A percentile compares a stretch with the other conserved stretches of the same genome.
phyloP scores from a whole-genome alignment of 2,797 vertebrate species.

The Thamnophis elegans region DNA sequence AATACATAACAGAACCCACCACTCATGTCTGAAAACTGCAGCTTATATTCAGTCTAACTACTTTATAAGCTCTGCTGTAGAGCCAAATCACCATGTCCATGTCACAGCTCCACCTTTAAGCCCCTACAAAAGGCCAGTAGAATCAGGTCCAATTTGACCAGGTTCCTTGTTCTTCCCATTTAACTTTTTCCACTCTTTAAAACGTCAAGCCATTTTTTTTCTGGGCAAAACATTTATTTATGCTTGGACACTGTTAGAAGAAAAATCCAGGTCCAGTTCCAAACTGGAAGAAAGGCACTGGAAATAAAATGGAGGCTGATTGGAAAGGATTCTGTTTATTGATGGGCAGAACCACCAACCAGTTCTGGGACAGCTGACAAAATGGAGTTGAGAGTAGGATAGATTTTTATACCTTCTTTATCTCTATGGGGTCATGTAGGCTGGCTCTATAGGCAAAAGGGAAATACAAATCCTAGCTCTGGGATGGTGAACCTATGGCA shows the following conservation, averaged over 20 bases:
- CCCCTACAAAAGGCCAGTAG: background rate
- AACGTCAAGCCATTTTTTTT: slow-evolving; percentile 1
- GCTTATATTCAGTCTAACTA: background rate
- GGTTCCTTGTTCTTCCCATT: background rate
- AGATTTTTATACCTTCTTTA: too few relatives aligned
- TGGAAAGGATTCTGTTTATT: too few relatives aligned
- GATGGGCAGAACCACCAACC: too few relatives aligned
- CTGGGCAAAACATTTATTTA: background rate
- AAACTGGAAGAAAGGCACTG: too few relatives aligned
- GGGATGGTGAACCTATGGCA: too few relatives aligned
- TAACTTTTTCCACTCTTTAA: background rate
- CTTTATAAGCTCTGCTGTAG: background rate
- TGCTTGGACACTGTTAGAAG: background rate
- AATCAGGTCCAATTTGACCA: background rate
- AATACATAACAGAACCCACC: background rate
- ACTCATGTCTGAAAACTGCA: background rate
- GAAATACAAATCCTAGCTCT: too few relatives aligned
- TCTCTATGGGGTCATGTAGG: too few relatives aligned
- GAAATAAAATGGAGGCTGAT: too few relatives aligned
- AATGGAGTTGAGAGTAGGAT: too few relatives aligned
- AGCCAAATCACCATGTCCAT: background rate
- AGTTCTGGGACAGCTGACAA: too few relatives aligned
- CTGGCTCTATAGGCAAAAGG: too few relatives aligned
- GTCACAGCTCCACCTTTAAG: background rate
- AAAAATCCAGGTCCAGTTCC: too few relatives aligned